A percentile compares a stretch with the other conserved stretches of the same genome.
Conservation (phyloP, 2,888 invertebrate genomes). For the Euspilapteryx auroguttella region DNA sequence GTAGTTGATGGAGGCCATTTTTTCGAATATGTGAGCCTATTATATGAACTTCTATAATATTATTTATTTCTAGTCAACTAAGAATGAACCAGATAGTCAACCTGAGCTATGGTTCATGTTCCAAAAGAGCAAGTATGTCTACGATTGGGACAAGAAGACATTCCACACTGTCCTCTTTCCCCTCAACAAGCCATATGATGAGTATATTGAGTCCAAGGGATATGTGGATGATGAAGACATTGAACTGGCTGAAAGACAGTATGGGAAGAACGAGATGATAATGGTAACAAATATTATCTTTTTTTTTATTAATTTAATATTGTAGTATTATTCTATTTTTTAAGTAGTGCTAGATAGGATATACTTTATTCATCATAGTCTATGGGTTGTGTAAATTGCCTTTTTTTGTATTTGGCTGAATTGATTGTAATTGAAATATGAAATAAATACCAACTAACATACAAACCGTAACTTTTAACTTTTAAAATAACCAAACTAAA, state of each 20-base stretch:
- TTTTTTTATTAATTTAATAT: background rate
- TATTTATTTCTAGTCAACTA: too few relatives aligned
- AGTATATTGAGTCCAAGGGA: constrained; percentile 85
- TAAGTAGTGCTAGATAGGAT: too few relatives aligned
- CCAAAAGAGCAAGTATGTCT: constrained; percentile 96
- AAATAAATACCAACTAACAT: background rate
- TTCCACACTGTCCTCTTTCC: constrained; percentile 89
- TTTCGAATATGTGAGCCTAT: too few relatives aligned
- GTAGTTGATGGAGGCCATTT: too few relatives aligned
- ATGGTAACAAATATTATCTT: constrained; percentile 63
- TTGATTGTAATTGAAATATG: background rate
- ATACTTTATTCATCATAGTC: too few relatives aligned
- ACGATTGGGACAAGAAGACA: constrained; percentile 77
- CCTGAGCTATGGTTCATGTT: constrained; percentile 86
- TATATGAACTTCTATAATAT: too few relatives aligned
- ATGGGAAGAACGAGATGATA: constrained; percentile 85
- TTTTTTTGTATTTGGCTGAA: too few relatives aligned
- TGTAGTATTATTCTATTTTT: too few relatives aligned
- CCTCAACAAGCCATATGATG: constrained; percentile 66
- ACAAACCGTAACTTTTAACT: too few relatives aligned
- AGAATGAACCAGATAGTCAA: too few relatives aligned
- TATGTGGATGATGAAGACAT: constrained; percentile 82
- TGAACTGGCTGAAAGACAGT: constrained; percentile 73
- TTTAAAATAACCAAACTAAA: too few relatives aligned
- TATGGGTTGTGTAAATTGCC: too few relatives aligned